Evolutionary conservation across 2,113 vertebrate species (phyloP).

Genomic region (Balaeniceps rex): DNA sequence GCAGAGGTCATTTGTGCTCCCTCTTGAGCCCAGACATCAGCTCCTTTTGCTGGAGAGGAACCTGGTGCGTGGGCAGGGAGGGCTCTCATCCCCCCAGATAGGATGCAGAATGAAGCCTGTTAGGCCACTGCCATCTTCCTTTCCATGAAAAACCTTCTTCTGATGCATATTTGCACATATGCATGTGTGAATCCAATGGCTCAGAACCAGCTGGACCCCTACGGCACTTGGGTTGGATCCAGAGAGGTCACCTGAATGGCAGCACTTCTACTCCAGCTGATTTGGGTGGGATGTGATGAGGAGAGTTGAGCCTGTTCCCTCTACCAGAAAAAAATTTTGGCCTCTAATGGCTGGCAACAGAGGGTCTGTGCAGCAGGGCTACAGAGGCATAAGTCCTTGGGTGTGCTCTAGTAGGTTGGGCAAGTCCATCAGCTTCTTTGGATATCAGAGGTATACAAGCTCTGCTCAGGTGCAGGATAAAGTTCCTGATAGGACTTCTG

Average conservation of each 20-base stretch:
- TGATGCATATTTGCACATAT: background rate
- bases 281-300: background rate
- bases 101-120: background rate
- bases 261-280: background rate
- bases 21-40: background rate
- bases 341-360: background rate
- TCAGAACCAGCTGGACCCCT: background rate
- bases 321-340: background rate
- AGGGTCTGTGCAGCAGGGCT: background rate
- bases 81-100: background rate
- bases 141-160: background rate
- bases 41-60: background rate
- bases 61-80: background rate
- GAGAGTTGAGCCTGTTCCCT: background rate
- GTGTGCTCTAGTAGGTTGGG: background rate
- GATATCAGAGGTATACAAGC: background rate
- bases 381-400: too few relatives aligned
- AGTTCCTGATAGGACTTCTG: background rate
- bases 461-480: background rate
- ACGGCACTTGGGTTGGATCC: background rate
- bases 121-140: background rate
- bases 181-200: background rate
- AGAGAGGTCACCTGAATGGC: background rate
- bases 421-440: background rate
- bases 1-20: background rate